phyloP scores from a whole-genome alignment of 2,113 vertebrate genomes.

The Acrocephalus kingi region DNA sequence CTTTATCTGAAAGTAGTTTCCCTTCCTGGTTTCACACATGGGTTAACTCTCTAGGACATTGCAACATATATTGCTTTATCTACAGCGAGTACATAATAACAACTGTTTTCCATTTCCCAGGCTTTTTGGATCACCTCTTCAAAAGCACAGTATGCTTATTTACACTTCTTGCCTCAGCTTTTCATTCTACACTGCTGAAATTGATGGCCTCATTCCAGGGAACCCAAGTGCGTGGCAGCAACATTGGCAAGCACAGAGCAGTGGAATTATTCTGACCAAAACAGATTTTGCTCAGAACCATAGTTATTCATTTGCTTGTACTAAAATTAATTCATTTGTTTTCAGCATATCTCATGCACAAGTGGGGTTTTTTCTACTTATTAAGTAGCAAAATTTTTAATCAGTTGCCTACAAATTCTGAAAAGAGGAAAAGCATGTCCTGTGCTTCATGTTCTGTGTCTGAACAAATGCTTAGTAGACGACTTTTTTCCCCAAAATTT shows the following conservation, averaged over 20 bases:
- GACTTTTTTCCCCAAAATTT: background rate
- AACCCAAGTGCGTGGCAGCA: background rate
- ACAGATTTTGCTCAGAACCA: background rate
- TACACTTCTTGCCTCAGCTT: conserved; percentile 32
- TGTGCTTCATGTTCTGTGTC: background rate
- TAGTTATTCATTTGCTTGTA: background rate
- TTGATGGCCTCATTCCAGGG: background rate
- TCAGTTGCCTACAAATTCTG: background rate
- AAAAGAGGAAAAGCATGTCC: background rate
- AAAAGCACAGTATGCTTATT: conserved; percentile 28
- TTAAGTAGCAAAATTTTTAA: background rate
- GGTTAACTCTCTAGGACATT: conserved; percentile 6
- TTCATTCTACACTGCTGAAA: conserved; percentile 22
- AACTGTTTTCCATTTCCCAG: conserved; percentile 38
- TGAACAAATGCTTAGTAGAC: background rate
- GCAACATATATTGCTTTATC: conserved; percentile 42
- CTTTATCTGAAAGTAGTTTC: background rate
- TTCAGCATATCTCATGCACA: background rate
- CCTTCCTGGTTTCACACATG: background rate
- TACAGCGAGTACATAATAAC: conserved; percentile 9
- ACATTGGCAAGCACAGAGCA: background rate
- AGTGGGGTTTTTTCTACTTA: background rate
- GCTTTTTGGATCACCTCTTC: conserved; percentile 41
- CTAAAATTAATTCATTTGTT: background rate
- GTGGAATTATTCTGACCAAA: background rate